Conservation (phyloP, 2,888 invertebrate species). For the Halocaridina rubra region DNA sequence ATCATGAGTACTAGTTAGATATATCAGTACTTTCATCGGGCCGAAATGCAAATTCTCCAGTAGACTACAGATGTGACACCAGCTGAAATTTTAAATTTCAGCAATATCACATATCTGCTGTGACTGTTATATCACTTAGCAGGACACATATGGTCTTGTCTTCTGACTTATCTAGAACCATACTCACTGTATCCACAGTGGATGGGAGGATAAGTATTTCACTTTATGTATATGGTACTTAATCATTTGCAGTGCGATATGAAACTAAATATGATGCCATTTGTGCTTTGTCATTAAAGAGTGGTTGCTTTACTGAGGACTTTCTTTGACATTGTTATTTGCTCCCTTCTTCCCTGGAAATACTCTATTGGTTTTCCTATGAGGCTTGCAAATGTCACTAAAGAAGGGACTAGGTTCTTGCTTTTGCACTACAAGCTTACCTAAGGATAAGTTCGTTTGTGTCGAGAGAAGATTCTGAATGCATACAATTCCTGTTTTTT, state of each 20-base stretch:
- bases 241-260: neutral
- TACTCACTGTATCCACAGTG: neutral
- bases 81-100: conserved; percentile 3
- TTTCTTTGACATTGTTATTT: neutral
- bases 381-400: neutral
- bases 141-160: neutral
- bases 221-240: conserved; percentile 16
- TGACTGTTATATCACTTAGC: too few species aligned
- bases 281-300: conserved; percentile 11
- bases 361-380: neutral
- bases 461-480: too few species aligned
- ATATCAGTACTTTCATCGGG: conserved; percentile 16
- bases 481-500: neutral
- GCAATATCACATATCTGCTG: neutral
- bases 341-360: neutral
- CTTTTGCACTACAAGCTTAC: conserved; percentile 1
- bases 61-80: conserved; percentile 25
- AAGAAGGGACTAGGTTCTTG: neutral
- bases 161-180: conserved; percentile 18
- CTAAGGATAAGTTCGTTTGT: too few species aligned
- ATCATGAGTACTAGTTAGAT: neutral
- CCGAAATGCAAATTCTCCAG: conserved; percentile 11
- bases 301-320: conserved; percentile 1
- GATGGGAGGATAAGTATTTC: conserved; percentile 21
- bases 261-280: conserved; percentile 20